phyloP scores from a whole-genome alignment of 92 coral and sea anemone species.

The Zoanthus sociatus region DNA sequence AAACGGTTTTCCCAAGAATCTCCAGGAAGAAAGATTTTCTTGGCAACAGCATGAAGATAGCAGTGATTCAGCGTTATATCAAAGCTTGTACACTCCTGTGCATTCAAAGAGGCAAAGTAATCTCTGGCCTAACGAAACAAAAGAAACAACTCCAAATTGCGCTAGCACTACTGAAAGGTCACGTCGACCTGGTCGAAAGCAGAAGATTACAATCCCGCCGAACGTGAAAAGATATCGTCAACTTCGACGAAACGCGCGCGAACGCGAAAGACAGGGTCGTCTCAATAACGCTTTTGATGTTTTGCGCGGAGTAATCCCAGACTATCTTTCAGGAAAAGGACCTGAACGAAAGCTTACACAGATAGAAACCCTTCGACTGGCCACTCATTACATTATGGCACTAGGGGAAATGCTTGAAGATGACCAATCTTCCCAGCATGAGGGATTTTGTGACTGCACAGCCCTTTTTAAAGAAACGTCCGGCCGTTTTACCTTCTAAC shows the following conservation, averaged over 20 bases:
- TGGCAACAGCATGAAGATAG: constrained; percentile 9
- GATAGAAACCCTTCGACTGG: constrained; percentile 91
- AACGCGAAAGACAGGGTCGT: constrained; percentile 96
- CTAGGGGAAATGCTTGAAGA: constrained; percentile 94
- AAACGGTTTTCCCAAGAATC: constrained; percentile 1
- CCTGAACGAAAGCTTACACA: constrained; percentile 97
- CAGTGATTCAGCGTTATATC: not conserved
- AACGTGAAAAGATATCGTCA: constrained; percentile 90
- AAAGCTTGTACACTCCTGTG: not conserved
- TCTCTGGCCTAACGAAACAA: constrained; percentile 31
- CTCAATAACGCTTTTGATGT: constrained; percentile 97
- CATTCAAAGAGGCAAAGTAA: not conserved
- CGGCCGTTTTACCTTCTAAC: constrained; percentile 6
- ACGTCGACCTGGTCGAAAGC: constrained; percentile 68
- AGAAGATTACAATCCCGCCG: constrained; percentile 82
- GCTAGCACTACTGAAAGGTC: constrained; percentile 44
- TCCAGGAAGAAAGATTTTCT: not conserved
- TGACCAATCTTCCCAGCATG: constrained; percentile 60
- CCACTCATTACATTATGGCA: constrained; percentile 95
- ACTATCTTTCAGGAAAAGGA: constrained; percentile 96
- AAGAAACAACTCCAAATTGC: constrained; percentile 3
- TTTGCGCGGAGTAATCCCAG: constrained; percentile 95
- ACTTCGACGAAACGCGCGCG: constrained; percentile 97
- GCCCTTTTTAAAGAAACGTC: constrained; percentile 53
- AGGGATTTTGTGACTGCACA: constrained; percentile 80